These are phyloP conservation scores for Vireo griseus DNA, from an alignment of 2,797 vertebrate species.

Conservation along the genomic window DNA sequence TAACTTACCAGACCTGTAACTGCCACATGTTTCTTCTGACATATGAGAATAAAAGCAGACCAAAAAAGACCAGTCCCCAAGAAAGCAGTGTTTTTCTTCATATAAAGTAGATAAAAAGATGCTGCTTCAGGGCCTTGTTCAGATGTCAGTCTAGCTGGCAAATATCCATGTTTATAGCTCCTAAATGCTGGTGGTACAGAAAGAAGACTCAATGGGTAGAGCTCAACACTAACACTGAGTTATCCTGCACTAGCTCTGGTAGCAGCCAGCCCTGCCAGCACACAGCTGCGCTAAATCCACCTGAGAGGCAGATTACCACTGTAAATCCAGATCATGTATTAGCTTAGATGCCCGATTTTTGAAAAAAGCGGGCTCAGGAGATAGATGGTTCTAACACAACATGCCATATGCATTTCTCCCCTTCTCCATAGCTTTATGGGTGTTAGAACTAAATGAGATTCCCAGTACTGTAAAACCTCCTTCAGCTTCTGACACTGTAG, in stretches of 20 bases:
- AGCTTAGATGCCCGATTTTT: background rate
- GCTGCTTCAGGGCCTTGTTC: background rate
- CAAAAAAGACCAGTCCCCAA: background rate
- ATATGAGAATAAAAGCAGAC: background rate
- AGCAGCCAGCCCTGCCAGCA: background rate
- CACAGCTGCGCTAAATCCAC: background rate
- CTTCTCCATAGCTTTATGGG: background rate
- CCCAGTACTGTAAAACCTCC: background rate
- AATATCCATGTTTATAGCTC: background rate
- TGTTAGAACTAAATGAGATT: background rate
- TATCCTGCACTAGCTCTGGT: background rate
- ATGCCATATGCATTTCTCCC: fast-evolving
- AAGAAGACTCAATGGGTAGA: background rate
- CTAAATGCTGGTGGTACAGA: background rate
- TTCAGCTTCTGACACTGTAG: background rate
- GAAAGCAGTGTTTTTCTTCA: background rate
- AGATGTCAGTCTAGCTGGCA: background rate
- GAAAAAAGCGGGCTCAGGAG: background rate
- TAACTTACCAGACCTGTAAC: background rate
- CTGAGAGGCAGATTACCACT: background rate
- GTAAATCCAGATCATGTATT: background rate
- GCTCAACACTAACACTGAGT: background rate
- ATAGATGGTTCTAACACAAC: background rate
- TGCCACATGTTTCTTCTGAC: background rate
- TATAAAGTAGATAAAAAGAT: background rate